A percentile compares a stretch with the other conserved stretches of the same genome.
These are phyloP conservation scores for Leptopilina boulardi DNA, from an alignment of 1,140 invertebrate genomes.

Conservation along the genomic window DNA sequence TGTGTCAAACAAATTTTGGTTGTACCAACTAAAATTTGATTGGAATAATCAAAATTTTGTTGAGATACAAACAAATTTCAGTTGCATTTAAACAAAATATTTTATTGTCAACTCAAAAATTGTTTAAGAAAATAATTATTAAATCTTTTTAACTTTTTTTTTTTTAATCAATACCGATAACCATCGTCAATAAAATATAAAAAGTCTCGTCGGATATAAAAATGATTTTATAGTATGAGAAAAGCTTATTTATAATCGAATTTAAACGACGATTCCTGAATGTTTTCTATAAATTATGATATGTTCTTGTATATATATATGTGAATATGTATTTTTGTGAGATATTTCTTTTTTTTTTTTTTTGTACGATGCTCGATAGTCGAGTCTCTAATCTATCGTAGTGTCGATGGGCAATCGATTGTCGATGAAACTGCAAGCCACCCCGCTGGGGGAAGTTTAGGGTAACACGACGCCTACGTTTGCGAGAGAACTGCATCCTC, in stretches of 20 bases:
- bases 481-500: conserved; percentile 38
- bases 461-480: conserved; percentile 58
- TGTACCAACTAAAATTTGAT: no score
- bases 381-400: conserved; percentile 57
- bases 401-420: conserved; percentile 60
- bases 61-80: no score
- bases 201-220: neutral
- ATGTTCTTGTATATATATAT: neutral
- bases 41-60: no score
- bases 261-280: conserved; percentile 7
- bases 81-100: no score
- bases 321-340: neutral
- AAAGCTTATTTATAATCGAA: neutral
- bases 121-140: no score
- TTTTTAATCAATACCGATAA: neutral
- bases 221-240: neutral
- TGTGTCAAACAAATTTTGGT: no score
- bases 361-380: conserved; percentile 49
- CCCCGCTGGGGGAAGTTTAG: conserved; percentile 60
- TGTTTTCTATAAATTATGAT: conserved; percentile 23
- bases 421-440: conserved; percentile 55
- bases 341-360: neutral
- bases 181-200: neutral
- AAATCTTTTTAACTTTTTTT: no score
- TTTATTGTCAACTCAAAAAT: no score